Base-by-base conservation (phyloP, 30 jellyfish, hydroid and myxozoan genomes). In the Euphysa ruthae region DNA sequence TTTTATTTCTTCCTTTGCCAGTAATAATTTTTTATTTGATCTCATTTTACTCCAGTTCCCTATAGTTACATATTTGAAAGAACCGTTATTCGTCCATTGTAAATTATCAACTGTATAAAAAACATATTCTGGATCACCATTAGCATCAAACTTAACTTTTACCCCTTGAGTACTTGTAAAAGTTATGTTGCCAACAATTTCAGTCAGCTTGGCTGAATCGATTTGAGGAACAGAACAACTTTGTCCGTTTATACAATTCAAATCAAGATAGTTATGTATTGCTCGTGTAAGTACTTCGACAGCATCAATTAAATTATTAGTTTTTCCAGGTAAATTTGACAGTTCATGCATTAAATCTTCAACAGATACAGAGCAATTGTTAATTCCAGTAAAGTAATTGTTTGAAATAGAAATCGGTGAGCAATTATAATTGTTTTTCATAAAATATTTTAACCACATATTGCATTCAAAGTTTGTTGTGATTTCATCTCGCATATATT, bases 81-180 rank as follows among this genome's bases (percentile, higher is more conserved):
- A 43, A 19, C 92, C 92, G 60, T 46, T 46, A 21, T 70, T 63
- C 12, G 10, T 16, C 50, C 15, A 15, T 35, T 75, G 88, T 6
- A 85, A 57, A 64, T 85, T 85, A 34, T 85, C 96, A 43, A 85
- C 73, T 15, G 82, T 85, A 30, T 85, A 85, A 57, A 63, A 84
- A 15, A 87, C 84, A 16, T 23, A 25, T 27, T 44, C 51, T 44
- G 96, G 96, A 43, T 78, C 92, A 0, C 96, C 96, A 31, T 57
- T 49, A 14, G 21, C 55, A 33, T 71, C 82, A 66, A 85, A 85
- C 23, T 56, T 35, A 33, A 85, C 84, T 42, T 72, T n/a, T 27
- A 72, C 28, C 6, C 57, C 61, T 49, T 25, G 85, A 19, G 57
- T 54, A n/a, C 83, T 88, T 4, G 69, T 58, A 29, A 85, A 85